Percentiles rank a stretch among this genome's conserved stretches.
These are phyloP conservation scores for Ceratothoa steindachneri DNA, from an alignment of 2,888 invertebrate genomes.

Conservation along the genomic window DNA sequence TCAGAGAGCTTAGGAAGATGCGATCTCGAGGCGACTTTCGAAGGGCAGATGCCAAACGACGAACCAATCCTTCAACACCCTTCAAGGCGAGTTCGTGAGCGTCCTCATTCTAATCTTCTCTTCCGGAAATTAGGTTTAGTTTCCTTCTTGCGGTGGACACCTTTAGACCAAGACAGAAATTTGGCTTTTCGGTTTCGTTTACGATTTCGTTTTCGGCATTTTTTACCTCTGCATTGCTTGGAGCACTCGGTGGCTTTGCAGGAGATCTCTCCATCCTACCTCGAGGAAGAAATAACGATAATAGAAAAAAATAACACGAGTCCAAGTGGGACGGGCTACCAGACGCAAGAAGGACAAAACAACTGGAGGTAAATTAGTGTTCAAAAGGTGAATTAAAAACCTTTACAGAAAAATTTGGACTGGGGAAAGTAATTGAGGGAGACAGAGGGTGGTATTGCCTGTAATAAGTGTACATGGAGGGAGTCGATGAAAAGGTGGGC, in stretches of 20 bases:
- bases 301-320: not conserved
- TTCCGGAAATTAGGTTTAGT: not conserved
- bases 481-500: no score
- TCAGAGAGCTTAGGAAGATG: not conserved
- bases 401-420: no score
- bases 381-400: no score
- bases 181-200: not conserved
- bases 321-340: no score
- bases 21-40: not conserved
- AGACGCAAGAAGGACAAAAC: no score
- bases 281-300: not conserved
- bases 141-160: not conserved
- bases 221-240: not conserved
- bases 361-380: no score
- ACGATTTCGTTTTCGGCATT: slow-evolving; percentile 4
- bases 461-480: no score
- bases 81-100: not conserved
- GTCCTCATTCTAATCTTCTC: not conserved
- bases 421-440: no score
- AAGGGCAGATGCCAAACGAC: no score
- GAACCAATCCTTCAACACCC: not conserved
- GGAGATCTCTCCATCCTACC: not conserved
- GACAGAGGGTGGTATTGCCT: no score
- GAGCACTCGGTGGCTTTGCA: not conserved
- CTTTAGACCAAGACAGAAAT: not conserved